Evolutionary conservation across 2,797 vertebrate genomes (phyloP).

Genomic region (Eurystomus glaucurus): DNA sequence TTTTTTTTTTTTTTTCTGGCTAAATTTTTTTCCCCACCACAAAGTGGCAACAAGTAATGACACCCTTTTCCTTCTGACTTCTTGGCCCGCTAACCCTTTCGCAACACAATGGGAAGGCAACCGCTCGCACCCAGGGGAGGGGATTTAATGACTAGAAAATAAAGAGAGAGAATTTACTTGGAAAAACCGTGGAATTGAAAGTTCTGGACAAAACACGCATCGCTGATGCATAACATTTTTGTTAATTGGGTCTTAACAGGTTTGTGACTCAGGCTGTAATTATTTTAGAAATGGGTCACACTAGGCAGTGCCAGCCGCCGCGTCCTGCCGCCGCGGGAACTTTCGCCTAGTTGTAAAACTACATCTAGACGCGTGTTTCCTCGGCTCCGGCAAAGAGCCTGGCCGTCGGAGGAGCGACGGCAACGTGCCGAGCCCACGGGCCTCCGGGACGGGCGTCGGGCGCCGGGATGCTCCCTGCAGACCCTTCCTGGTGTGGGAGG

Average conservation of each 20-base stretch:
- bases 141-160: conserved; percentile 85
- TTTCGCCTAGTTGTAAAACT: conserved; percentile 70
- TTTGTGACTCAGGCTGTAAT: conserved; percentile 83
- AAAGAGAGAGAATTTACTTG: conserved; percentile 84
- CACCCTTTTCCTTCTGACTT: conserved; percentile 69
- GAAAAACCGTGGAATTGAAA: conserved; percentile 84
- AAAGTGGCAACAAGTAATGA: conserved; percentile 49
- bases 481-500: background rate
- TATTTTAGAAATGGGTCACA: conserved; percentile 83
- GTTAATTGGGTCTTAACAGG: conserved; percentile 88
- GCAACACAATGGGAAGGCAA: conserved; percentile 77
- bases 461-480: background rate
- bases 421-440: background rate
- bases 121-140: conserved; percentile 82
- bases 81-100: conserved; percentile 78
- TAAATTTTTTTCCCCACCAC: background rate
- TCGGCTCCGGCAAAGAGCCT: background rate
- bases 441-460: background rate
- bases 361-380: conserved; percentile 38
- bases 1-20: background rate
- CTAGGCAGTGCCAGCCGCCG: conserved; percentile 68
- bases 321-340: conserved; percentile 64
- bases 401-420: background rate
- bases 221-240: conserved; percentile 84
- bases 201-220: conserved; percentile 84